phyloP scores from a whole-genome alignment of 1,140 invertebrate genomes.

The Batillaria attramentaria region DNA sequence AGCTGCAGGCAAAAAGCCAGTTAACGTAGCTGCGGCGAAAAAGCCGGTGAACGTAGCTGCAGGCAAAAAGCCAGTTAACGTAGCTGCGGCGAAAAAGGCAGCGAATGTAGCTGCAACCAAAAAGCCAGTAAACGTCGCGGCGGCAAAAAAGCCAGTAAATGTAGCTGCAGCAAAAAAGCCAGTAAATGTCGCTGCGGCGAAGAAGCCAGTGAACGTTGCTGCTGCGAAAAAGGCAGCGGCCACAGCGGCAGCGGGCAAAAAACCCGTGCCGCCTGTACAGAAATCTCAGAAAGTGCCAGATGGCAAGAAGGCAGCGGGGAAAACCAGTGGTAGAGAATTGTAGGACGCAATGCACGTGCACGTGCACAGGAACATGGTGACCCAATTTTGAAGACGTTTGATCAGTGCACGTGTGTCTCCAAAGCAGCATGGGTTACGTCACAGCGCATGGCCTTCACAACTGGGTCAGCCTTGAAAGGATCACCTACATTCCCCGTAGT shows the following conservation, averaged over 20 bases:
- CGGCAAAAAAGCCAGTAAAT: neutral
- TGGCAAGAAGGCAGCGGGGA: neutral
- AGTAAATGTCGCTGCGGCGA: neutral
- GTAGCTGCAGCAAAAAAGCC: neutral
- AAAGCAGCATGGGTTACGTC: too few relatives aligned
- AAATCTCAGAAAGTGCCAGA: neutral
- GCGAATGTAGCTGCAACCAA: neutral
- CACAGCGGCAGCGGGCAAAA: neutral
- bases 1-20: neutral
- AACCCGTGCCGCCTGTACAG: neutral
- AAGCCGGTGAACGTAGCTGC: neutral
- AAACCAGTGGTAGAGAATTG: neutral
- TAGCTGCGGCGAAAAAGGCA: neutral
- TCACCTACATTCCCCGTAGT: too few relatives aligned
- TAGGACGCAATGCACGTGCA: too few relatives aligned
- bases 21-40: neutral
- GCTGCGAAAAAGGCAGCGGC: neutral
- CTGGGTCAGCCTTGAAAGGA: too few relatives aligned
- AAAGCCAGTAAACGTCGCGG: neutral
- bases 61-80: constrained; percentile 1
- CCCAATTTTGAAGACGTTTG: too few relatives aligned
- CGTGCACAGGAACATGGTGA: too few relatives aligned
- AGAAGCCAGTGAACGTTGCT: neutral
- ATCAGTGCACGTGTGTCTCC: too few relatives aligned
- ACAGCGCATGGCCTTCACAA: too few relatives aligned